Percentiles rank a stretch among this genome's conserved stretches.
Conservation (phyloP, 2,797 vertebrate species). For the Chiloscyllium punctatum region DNA sequence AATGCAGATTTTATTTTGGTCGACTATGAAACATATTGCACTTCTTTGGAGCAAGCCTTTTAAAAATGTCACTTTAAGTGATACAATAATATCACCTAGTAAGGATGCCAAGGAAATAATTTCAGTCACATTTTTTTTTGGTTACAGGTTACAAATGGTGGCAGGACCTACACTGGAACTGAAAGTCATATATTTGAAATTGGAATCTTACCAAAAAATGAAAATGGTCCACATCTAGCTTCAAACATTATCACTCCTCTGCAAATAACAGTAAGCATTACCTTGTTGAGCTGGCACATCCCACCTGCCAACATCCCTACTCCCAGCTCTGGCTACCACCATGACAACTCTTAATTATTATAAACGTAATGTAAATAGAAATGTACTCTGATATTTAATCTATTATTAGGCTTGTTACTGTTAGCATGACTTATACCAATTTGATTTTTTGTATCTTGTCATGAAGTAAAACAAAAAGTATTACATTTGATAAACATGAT, state of each 20-base stretch:
- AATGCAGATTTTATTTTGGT: neutral
- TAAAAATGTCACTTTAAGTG: neutral
- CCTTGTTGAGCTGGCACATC: neutral
- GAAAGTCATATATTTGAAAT: slow-evolving; percentile 77
- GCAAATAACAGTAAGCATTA: slow-evolving; percentile 77
- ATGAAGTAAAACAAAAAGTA: neutral
- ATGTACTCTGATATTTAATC: neutral
- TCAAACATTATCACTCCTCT: slow-evolving; percentile 63
- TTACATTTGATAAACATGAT: neutral
- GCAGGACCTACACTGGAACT: slow-evolving; percentile 49
- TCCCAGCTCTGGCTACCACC: too few relatives aligned
- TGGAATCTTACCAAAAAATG: slow-evolving; percentile 73
- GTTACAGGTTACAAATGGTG: slow-evolving; percentile 72
- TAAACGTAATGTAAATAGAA: neutral
- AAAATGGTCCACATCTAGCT: slow-evolving; percentile 67
- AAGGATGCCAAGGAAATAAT: neutral
- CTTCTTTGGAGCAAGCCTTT: neutral
- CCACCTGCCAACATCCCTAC: too few relatives aligned
- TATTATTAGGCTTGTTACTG: neutral
- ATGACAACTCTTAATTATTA: too few relatives aligned
- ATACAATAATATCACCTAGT: neutral
- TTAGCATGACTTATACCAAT: neutral
- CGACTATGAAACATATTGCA: neutral
- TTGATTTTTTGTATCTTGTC: neutral
- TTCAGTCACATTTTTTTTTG: neutral